phyloP scores from a whole-genome alignment of 2,797 vertebrate genomes.

The Enteromius anoplus region DNA sequence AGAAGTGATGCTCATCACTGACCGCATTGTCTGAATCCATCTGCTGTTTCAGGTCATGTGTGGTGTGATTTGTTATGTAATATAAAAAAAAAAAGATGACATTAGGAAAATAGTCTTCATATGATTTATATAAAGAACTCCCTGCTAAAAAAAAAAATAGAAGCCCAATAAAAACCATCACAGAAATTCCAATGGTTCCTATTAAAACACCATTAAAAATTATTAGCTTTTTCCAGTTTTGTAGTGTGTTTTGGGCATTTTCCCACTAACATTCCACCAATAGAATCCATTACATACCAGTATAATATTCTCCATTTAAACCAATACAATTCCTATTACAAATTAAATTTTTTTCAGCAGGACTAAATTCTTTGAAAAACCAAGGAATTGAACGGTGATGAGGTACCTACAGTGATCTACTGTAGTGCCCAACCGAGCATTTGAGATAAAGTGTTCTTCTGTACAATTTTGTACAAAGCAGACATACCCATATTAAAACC shows the following conservation, averaged over 20 bases:
- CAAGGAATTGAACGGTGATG: background rate
- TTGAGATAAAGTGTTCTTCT: background rate
- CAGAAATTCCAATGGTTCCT: too few relatives aligned
- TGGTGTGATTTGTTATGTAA: slow-evolving; percentile 37
- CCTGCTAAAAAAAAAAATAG: too few relatives aligned
- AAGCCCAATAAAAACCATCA: too few relatives aligned
- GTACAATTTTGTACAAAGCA: background rate
- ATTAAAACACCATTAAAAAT: too few relatives aligned
- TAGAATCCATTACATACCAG: too few relatives aligned
- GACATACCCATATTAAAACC: background rate
- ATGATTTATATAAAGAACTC: background rate
- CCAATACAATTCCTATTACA: too few relatives aligned
- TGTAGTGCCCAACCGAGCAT: background rate
- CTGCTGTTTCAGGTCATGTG: slow-evolving; percentile 25
- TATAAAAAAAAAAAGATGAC: background rate
- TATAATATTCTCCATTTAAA: too few relatives aligned
- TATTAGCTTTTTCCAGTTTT: too few relatives aligned
- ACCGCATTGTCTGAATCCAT: slow-evolving; percentile 12
- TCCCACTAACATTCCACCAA: too few relatives aligned
- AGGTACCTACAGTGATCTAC: background rate
- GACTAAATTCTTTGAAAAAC: background rate
- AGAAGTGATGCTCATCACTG: slow-evolving; percentile 26
- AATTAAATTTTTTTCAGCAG: too few relatives aligned
- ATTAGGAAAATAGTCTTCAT: background rate
- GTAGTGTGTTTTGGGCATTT: too few relatives aligned